Percentiles rank a stretch among this genome's conserved stretches.
These are phyloP conservation scores for Pemphigus obesinymphae DNA, from an alignment of 1,140 invertebrate genomes.

Conservation along the genomic window DNA sequence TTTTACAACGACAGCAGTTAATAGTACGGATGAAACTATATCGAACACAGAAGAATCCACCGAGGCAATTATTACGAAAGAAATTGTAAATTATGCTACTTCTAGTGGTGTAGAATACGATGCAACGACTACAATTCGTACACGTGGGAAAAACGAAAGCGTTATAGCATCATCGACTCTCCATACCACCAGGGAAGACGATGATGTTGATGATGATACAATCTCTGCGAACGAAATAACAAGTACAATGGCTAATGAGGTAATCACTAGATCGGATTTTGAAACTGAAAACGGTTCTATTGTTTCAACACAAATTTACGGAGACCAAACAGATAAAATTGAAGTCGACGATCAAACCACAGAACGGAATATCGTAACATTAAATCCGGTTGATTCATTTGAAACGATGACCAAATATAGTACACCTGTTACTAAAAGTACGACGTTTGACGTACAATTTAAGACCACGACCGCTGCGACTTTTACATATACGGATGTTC, in stretches of 20 bases:
- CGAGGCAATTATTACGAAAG: not conserved
- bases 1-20: not conserved
- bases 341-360: not conserved
- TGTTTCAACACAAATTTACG: not conserved
- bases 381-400: not conserved
- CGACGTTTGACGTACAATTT: too few species aligned
- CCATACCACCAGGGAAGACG: not conserved
- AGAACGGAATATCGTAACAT: not conserved
- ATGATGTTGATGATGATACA: constrained; percentile 18
- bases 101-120: not conserved
- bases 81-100: not conserved
- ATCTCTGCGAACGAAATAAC: not conserved
- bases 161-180: not conserved
- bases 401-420: not conserved
- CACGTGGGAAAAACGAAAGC: constrained; percentile 37
- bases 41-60: not conserved
- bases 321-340: not conserved
- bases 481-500: not conserved
- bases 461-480: not conserved
- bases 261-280: not conserved
- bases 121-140: not conserved
- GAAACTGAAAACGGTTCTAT: not conserved
- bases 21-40: not conserved
- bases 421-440: too few species aligned
- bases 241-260: constrained; percentile 27